Evolutionary conservation across 2,113 vertebrate genomes (phyloP), one percentile per base, ranked within the genome.

Genomic region (Thunnus thynnus): DNA sequence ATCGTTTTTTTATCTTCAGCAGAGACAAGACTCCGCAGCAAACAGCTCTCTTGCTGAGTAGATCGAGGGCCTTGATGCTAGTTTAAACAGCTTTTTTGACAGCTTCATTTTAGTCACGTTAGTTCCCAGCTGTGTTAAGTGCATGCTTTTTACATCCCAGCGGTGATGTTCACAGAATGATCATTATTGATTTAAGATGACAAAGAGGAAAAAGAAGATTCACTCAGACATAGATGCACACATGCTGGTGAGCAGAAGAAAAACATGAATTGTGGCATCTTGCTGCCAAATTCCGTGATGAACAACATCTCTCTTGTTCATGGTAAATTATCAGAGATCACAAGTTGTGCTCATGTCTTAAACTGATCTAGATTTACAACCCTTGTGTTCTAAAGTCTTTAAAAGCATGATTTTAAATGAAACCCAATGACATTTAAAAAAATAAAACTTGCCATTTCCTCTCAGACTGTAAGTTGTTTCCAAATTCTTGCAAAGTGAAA

Each of bases 131-230:
- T 85, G 83, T 84, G 80, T 78, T 81, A 84, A 86, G 77, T 85
- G 85, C 68, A 78, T 36, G 83, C 82, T 54, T 87, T 85, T 87
- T 85, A 66, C 73, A 69, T 88, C 76, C 70, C 78, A 47, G 63
- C 56, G 22, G 76, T 62, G 70, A 72, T 69, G 80, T 83, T 86
- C 72, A 47, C 70, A 72, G 76, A 80, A 62, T 79, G 75, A 84
- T 86, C 84, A 81, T 84, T 75, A 86, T 80, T 90, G 86, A 91
- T 92, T 85, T 86, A 92, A 73, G 51, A 84, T 25, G 36, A n/a
- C 64, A 55, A 66, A 25, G 54, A 82, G 72, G 64, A 57, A 65
- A 22, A 41, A 41, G 46, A 72, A 27, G 68, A 73, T 57, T 77
- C 70, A 32, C 70, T 57, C 48, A 72, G 58, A 75, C 62, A 18